These are phyloP conservation scores for Danaus plexippus DNA, from an alignment of 1,140 invertebrate species.

Conservation along the genomic window DNA sequence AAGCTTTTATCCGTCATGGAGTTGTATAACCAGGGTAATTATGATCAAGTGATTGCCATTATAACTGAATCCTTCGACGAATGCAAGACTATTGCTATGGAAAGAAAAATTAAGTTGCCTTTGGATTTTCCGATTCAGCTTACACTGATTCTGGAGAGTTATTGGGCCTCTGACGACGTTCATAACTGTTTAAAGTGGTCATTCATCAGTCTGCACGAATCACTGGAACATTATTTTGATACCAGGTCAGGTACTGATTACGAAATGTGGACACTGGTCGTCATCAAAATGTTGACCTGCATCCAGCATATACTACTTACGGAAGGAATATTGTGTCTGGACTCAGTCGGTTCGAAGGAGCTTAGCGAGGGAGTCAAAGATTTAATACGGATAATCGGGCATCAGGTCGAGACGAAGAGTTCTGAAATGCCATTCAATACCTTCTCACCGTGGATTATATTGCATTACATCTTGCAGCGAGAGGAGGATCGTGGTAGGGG, in stretches of 20 bases:
- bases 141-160: slow-evolving; percentile 79
- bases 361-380: slow-evolving; percentile 80
- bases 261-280: slow-evolving; percentile 75
- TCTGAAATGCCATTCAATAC: slow-evolving; percentile 80
- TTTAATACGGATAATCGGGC: slow-evolving; percentile 80
- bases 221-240: slow-evolving; percentile 73
- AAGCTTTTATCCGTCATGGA: slow-evolving; percentile 69
- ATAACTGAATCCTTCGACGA: slow-evolving; percentile 77
- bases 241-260: slow-evolving; percentile 69
- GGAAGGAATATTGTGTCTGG: slow-evolving; percentile 69
- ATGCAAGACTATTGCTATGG: slow-evolving; percentile 56
- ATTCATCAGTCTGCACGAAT: slow-evolving; percentile 79
- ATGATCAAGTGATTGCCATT: slow-evolving; percentile 76
- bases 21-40: slow-evolving; percentile 75
- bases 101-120: slow-evolving; percentile 63
- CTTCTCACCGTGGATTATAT: slow-evolving; percentile 85
- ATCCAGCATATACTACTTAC: slow-evolving; percentile 77
- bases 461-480: slow-evolving; percentile 83
- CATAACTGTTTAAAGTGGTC: slow-evolving; percentile 84
- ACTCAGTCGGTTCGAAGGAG: slow-evolving; percentile 71
- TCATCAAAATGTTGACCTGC: slow-evolving; percentile 78
- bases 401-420: slow-evolving; percentile 79
- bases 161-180: slow-evolving; percentile 73
- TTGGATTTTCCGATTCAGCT: slow-evolving; percentile 72
- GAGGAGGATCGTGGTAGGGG: slow-evolving; percentile 69